These are phyloP conservation scores for Oikopleura dioica DNA, from an alignment of 23 tunicate genomes.

Conservation along the genomic window DNA sequence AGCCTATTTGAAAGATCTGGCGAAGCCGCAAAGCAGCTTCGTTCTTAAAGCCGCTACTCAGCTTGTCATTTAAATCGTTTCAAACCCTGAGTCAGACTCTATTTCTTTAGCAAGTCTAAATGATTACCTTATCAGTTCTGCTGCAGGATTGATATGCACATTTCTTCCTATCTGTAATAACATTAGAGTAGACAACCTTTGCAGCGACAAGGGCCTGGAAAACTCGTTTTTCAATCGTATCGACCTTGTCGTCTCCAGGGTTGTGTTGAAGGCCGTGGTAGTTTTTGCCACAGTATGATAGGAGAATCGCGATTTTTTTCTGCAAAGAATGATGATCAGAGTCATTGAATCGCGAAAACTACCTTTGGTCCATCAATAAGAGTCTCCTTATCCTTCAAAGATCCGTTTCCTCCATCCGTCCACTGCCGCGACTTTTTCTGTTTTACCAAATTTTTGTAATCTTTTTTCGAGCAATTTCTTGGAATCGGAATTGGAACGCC, in stretches of 20 bases:
- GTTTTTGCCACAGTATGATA: constrained; percentile 65
- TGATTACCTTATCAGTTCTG: constrained; percentile 59
- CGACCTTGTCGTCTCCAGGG: constrained; percentile 32
- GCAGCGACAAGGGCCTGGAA: constrained; percentile 42
- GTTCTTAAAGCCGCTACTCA: too few species aligned
- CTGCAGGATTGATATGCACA: constrained; percentile 47
- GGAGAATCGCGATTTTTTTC: constrained; percentile 37
- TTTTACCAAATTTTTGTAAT: not conserved
- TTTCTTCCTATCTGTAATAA: constrained; percentile 35
- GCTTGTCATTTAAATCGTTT: too few species aligned
- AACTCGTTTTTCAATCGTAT: constrained; percentile 51
- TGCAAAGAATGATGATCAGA: too few species aligned
- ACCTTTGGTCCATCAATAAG: not conserved
- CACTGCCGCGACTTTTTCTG: not conserved
- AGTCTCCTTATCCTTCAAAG: not conserved
- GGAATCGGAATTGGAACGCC: too few species aligned
- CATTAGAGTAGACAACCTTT: constrained; percentile 52
- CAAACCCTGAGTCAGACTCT: too few species aligned
- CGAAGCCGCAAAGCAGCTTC: too few species aligned
- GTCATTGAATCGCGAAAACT: too few species aligned
- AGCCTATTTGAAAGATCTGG: too few species aligned
- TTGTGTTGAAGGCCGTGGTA: constrained; percentile 69
- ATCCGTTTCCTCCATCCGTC: not conserved
- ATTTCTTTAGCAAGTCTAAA: not conserved
- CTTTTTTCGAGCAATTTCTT: not conserved